Base-by-base conservation (phyloP, 2,797 vertebrate genomes). In the Sternarchorhynchus goeldii region DNA sequence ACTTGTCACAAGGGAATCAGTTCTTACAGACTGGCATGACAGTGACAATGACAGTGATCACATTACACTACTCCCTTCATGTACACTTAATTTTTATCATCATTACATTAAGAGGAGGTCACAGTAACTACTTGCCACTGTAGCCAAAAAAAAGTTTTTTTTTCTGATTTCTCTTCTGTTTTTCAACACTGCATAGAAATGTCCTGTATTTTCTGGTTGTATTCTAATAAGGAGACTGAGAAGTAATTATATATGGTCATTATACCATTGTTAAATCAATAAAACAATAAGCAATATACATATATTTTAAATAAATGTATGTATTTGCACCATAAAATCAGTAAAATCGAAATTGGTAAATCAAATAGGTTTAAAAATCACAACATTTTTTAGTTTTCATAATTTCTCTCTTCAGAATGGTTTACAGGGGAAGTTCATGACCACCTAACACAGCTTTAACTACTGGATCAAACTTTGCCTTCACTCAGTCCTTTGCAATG, bases 401-500 rank as follows among this genome's bases (percentile, higher is more conserved):
- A 8, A 5, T 45, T 31, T 67, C 18, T 68, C 21, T 67, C 20
- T 6, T 5, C 62, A 55, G 31, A 39, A 16, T 16, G 16, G 29
- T n/a, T 2, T 25, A 10, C n/a, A 25, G 25, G 25, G 1, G 10
- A 31, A 60, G 12, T 68, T 34, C n/a, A 71, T 25, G 41, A 18
- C 2, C 7, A 29, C 50, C 12, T 55, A 65, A 58, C 18, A 20
- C 14, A 18, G 41, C 36, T 36, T 45, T 20, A 59, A 8, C 18
- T 67, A 45, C 18, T 18, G 55, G 12, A 20, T 67, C 36, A 66
- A 5, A 36, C 36, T 73, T 73, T 45, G n/a, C n/a, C 63, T 53
- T n/a, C 36, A 50, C 18, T 36, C 29, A n/a, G 53, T 34, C 36
- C 25, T 14, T 36, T 59, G 8, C 65, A 57, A 55, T 58, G 6